Evolutionary conservation across 2,888 invertebrate genomes (phyloP), one percentile per base, ranked within the genome.

Genomic region (Stenichneumon culpator): DNA sequence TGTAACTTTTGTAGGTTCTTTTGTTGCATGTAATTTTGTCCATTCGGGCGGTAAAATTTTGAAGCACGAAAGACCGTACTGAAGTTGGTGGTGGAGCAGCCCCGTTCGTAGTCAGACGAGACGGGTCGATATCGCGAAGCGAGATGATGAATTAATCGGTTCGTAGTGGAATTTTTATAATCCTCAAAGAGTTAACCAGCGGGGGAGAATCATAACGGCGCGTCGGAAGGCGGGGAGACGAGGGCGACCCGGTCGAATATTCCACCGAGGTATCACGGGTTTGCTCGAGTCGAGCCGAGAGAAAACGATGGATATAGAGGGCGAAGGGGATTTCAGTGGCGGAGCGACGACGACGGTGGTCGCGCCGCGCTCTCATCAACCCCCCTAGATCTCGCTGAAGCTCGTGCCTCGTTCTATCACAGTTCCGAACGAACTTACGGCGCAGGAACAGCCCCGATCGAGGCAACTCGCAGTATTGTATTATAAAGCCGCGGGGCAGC

Each of bases 381-480:
- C 79, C 83, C 50, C 50, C 44, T 19, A 32, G 74, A 44, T 67
- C 65, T 47, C 70, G 69, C 75, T 75, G 50, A 69, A 63, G 65
- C 83, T 77, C 80, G 50, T 83, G 54, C 9, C 39, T 75, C 65
- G 67, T 68, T 68, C 68, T 63, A 67, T 79, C 75, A 52, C 60
- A 83, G 50, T 80, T 72, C 54, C 22, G 72, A 44, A 78, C 84
- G 72, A 78, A 81, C 77, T 81, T 78, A 78, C 77, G 68, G 77
- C 81, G 73, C 77, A 78, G 77, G 50, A 39, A 72, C 75, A 57
- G 69, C 74, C 25, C 52, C 32, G 68, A 68, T 16, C 50, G 67
- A 36, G 77, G 28, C 11, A 68, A 16, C 25, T 6, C 44, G 47
- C 6, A 32, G 36, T 39, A 14, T 36, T 28, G 16, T 1, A 36